Conservation (phyloP, 1,140 invertebrate genomes). For the Andricus grossulariae region DNA sequence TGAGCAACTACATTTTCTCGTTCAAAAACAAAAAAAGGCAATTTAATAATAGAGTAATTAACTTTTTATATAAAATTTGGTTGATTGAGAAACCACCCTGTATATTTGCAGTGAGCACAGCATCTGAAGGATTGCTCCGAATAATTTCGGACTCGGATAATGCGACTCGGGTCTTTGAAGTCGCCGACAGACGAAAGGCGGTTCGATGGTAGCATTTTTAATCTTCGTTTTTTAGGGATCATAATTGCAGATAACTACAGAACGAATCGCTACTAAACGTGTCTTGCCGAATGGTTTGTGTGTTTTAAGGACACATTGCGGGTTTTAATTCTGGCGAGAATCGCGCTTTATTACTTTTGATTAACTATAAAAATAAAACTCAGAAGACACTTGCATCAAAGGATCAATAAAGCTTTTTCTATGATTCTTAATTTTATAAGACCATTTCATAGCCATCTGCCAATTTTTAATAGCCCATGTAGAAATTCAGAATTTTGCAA, state of each 20-base stretch:
- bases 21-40: background rate
- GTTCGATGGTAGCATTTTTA: constrained; percentile 16
- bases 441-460: no score
- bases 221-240: constrained; percentile 22
- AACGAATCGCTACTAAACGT: constrained; percentile 28
- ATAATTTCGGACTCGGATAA: constrained; percentile 25
- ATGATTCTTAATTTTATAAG: no score
- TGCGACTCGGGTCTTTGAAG: constrained; percentile 14
- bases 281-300: constrained; percentile 15
- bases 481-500: no score
- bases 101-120: constrained; percentile 14
- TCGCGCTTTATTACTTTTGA: constrained; percentile 16
- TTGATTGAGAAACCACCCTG: constrained; percentile 27
- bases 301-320: constrained; percentile 22
- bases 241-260: constrained; percentile 32
- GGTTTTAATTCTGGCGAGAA: background rate
- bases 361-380: constrained; percentile 10
- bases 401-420: no score
- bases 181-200: constrained; percentile 25
- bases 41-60: constrained; percentile 30
- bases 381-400: background rate
- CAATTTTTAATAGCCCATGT: no score
- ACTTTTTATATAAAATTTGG: background rate
- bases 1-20: background rate
- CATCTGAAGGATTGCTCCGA: constrained; percentile 21